These are phyloP conservation scores for Matsumyia berberina DNA, from an alignment of 2,888 invertebrate genomes.

Conservation along the genomic window DNA sequence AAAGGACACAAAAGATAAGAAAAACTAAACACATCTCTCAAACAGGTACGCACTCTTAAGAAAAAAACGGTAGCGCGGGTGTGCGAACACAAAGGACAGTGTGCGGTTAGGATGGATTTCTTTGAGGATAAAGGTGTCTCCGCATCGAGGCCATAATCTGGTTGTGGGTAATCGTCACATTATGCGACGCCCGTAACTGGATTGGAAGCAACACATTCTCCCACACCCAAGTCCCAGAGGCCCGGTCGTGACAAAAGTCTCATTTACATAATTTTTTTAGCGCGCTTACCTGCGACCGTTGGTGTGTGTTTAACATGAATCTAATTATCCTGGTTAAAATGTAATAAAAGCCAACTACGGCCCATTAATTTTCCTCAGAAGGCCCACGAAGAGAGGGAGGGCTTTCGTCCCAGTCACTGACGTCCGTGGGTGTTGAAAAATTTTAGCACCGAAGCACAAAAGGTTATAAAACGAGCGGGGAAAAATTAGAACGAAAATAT, in stretches of 20 bases:
- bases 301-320: slow-evolving; percentile 75
- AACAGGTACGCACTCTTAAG: slow-evolving; percentile 24
- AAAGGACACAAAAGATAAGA: slow-evolving; percentile 65
- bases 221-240: slow-evolving; percentile 42
- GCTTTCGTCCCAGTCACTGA: slow-evolving; percentile 27
- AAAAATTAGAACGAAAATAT: slow-evolving; percentile 31
- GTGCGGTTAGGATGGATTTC: slow-evolving; percentile 64
- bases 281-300: slow-evolving; percentile 49
- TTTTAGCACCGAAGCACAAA: slow-evolving; percentile 72
- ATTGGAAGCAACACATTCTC: slow-evolving; percentile 53
- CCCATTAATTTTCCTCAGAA: slow-evolving; percentile 82
- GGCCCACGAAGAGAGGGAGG: neutral
- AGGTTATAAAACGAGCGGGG: slow-evolving; percentile 48
- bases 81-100: slow-evolving; percentile 65
- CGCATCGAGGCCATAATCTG: slow-evolving; percentile 53
- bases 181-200: slow-evolving; percentile 68
- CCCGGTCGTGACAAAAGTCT: slow-evolving; percentile 73
- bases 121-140: slow-evolving; percentile 34
- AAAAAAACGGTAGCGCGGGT: slow-evolving; percentile 62
- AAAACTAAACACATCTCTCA: slow-evolving; percentile 38
- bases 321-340: slow-evolving; percentile 84
- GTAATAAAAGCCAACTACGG: slow-evolving; percentile 84
- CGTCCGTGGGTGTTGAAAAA: slow-evolving; percentile 69
- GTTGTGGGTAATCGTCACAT: slow-evolving; percentile 67
- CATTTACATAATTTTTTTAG: slow-evolving; percentile 76